phyloP scores from a whole-genome alignment of 1,140 invertebrate species.

The Drosophila simulans region DNA sequence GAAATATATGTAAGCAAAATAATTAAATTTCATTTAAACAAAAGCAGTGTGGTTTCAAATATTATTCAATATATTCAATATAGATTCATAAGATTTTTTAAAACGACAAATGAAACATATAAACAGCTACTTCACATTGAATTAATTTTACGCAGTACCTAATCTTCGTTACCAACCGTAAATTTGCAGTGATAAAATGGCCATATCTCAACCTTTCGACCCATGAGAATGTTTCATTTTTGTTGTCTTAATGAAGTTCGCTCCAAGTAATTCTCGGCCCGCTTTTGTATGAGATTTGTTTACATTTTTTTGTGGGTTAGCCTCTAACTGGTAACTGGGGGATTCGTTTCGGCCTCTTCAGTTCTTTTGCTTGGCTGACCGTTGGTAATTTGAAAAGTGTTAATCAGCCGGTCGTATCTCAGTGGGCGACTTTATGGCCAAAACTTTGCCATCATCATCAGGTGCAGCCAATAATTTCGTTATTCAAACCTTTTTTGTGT shows the following conservation, averaged over 20 bases:
- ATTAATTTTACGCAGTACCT: background rate
- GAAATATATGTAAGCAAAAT: too few relatives aligned
- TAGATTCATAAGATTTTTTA: too few relatives aligned
- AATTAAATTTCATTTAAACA: too few relatives aligned
- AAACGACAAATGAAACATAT: too few relatives aligned
- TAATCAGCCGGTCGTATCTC: conserved; percentile 18
- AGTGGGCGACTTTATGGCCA: conserved; percentile 7
- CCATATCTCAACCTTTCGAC: background rate
- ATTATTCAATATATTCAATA: too few relatives aligned
- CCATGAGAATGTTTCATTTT: conserved; percentile 17
- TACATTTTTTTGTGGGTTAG: conserved; percentile 23
- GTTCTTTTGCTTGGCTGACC: conserved; percentile 12
- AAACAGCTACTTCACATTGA: too few relatives aligned
- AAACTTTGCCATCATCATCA: conserved; percentile 38
- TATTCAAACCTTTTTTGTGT: conserved; percentile 25
- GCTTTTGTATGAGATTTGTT: conserved; percentile 23
- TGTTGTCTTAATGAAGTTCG: conserved; percentile 38
- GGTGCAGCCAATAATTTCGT: conserved; percentile 44
- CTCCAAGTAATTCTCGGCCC: conserved; percentile 12
- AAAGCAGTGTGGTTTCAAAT: too few relatives aligned
- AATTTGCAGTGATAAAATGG: conserved; percentile 1
- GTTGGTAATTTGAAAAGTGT: conserved; percentile 20
- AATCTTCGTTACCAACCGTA: background rate
- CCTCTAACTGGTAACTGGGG: background rate
- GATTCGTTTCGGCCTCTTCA: background rate